phyloP scores from a whole-genome alignment of 2,797 vertebrate species.

The Coregonus ussuriensis region DNA sequence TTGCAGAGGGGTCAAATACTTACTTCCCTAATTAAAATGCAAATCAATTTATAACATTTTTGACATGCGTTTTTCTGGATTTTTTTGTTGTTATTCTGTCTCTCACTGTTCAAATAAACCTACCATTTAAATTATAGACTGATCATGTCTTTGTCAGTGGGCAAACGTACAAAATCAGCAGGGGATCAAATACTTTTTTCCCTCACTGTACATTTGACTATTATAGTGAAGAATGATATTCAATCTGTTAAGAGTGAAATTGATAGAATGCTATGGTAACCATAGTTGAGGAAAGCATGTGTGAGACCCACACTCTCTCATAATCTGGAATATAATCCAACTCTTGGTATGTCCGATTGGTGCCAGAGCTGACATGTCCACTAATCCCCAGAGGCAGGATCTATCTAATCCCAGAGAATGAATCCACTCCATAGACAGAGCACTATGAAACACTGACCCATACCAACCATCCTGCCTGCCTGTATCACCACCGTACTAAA shows the following conservation, averaged over 20 bases:
- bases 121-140: too few species aligned
- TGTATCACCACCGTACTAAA: too few species aligned
- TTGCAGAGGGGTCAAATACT: too few species aligned
- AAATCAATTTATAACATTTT: too few species aligned
- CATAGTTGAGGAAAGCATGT: not conserved
- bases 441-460: not conserved
- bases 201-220: not conserved
- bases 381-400: constrained; percentile 50
- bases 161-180: too few species aligned
- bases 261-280: too few species aligned
- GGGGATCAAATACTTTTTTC: too few species aligned
- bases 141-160: too few species aligned
- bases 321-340: constrained; percentile 20
- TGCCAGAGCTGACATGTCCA: constrained; percentile 25
- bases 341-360: constrained; percentile 20
- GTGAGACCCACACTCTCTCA: not conserved
- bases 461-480: constrained; percentile 20
- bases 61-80: too few species aligned
- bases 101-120: too few species aligned
- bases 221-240: not conserved
- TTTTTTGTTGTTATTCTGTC: too few species aligned
- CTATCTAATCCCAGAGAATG: constrained; percentile 53
- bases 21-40: too few species aligned
- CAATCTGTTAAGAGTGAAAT: not conserved
- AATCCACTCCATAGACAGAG: constrained; percentile 21